phyloP scores from a whole-genome alignment of 2,888 invertebrate genomes.

The Pristionchus arcanus region DNA sequence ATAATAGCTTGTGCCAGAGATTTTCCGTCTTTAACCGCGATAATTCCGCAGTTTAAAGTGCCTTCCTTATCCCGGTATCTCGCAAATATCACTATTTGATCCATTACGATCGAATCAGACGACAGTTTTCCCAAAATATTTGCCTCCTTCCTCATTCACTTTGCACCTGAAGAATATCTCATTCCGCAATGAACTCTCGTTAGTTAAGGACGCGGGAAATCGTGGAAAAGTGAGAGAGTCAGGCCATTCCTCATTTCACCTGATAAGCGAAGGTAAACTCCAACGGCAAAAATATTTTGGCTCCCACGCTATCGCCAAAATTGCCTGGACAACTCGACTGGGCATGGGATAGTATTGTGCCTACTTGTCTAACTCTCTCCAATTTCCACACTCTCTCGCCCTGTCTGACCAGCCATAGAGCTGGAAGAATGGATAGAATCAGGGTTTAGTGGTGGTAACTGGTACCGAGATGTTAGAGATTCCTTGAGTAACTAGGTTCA shows the following conservation, averaged over 20 bases:
- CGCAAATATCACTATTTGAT: background rate
- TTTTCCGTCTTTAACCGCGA: no score
- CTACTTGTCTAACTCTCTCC: no score
- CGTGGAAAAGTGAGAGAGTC: no score
- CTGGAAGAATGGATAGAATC: no score
- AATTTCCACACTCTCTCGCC: no score
- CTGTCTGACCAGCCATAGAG: no score
- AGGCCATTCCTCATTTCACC: no score
- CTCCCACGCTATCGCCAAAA: background rate
- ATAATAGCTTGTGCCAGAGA: no score
- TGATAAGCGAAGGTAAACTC: background rate
- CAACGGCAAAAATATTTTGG: constrained; percentile 9
- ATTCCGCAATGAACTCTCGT: no score
- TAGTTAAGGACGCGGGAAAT: no score
- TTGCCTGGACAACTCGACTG: background rate
- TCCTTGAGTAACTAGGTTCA: no score
- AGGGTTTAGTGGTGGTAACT: background rate
- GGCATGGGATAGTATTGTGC: background rate
- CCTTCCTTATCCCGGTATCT: background rate
- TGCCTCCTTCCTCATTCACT: background rate
- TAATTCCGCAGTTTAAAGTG: background rate
- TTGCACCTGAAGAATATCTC: no score
- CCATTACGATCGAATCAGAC: background rate
- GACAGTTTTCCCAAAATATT: background rate
- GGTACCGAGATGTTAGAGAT: background rate